These are phyloP conservation scores for Melanotaenia maccullochi DNA, from an alignment of 2,797 vertebrate species.

Conservation along the genomic window DNA sequence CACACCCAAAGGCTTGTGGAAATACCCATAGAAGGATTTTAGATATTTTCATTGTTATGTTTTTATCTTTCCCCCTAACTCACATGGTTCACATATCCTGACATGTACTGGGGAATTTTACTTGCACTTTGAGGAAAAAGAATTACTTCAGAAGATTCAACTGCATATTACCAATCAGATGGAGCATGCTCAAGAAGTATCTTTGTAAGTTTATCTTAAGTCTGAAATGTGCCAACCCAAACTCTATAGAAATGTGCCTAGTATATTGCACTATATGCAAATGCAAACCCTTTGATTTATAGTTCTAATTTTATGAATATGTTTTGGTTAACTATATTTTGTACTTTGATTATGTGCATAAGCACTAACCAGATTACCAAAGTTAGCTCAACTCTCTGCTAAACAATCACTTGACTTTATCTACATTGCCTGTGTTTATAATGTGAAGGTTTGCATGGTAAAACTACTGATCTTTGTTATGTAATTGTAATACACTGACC, in stretches of 20 bases:
- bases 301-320: not conserved
- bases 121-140: conserved; percentile 23
- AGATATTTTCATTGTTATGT: conserved; percentile 22
- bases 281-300: not conserved
- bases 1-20: conserved; percentile 47
- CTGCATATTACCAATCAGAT: not conserved
- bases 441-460: not conserved
- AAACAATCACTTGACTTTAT: not conserved
- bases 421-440: not conserved
- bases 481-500: not conserved
- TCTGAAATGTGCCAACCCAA: not conserved
- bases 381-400: not conserved
- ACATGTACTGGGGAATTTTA: conserved; percentile 28
- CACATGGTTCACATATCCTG: conserved; percentile 24
- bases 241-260: not conserved
- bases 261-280: not conserved
- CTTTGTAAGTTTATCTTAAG: not conserved
- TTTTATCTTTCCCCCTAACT: conserved; percentile 19
- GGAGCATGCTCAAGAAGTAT: not conserved
- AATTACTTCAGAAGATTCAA: conserved; percentile 29
- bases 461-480: not conserved
- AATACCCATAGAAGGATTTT: conserved; percentile 35
- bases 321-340: not conserved
- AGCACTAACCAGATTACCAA: not conserved
- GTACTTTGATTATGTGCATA: not conserved